Evolutionary conservation across 2,797 vertebrate species (phyloP).

Genomic region (Phoxinus dragarum): DNA sequence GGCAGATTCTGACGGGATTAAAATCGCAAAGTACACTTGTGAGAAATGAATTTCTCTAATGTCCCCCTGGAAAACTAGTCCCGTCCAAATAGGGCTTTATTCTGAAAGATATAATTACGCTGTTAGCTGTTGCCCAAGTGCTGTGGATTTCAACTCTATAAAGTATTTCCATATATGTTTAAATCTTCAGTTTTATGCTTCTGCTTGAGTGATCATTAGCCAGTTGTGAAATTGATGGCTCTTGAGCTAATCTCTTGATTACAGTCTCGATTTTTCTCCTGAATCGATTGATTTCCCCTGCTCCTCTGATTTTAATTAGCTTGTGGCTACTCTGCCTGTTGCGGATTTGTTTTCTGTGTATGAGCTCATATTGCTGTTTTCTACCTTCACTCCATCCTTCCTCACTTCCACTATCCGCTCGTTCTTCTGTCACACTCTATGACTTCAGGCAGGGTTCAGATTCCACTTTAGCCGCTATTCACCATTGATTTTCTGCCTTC

Average conservation of each 20-base stretch:
- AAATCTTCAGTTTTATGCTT: conserved; percentile 8
- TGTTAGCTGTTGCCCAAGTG: conserved; percentile 1
- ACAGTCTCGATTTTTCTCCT: conserved; percentile 62
- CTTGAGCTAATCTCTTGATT: conserved; percentile 58
- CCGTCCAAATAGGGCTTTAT: neutral
- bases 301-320: conserved; percentile 41
- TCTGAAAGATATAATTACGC: neutral
- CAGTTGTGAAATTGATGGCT: conserved; percentile 63
- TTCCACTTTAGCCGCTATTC: conserved; percentile 79
- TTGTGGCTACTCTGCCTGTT: conserved; percentile 19
- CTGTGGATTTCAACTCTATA: neutral
- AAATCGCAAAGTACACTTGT: neutral
- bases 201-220: conserved; percentile 64
- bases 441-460: conserved; percentile 71
- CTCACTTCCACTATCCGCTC: conserved; percentile 9
- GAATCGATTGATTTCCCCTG: conserved; percentile 26
- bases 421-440: conserved; percentile 69
- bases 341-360: conserved; percentile 32
- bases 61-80: neutral
- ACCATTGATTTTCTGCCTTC: conserved; percentile 77
- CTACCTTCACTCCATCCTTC: conserved; percentile 30
- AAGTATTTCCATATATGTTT: neutral
- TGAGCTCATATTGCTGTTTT: conserved; percentile 43
- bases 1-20: neutral
- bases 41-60: neutral